Percentiles rank a stretch among this genome's conserved stretches.
These are phyloP conservation scores for Montipora foliosa DNA, from an alignment of 64 coral and sea anemone species.

Conservation along the genomic window DNA sequence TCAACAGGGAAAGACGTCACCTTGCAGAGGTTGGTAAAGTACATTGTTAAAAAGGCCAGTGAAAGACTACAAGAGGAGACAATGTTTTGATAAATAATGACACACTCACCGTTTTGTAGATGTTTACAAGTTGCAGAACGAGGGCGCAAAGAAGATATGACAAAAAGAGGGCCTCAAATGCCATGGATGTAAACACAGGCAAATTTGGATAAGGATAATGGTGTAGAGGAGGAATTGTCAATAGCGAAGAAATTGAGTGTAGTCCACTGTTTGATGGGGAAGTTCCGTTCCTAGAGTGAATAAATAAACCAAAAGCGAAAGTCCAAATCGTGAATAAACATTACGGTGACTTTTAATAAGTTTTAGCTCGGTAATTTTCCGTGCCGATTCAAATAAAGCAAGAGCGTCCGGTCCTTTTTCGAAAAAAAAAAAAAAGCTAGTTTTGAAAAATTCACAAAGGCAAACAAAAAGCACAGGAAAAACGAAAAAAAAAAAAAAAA, in stretches of 20 bases:
- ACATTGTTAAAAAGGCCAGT: no score
- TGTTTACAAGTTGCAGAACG: constrained; percentile 87
- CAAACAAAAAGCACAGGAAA: background rate
- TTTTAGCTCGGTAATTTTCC: no score
- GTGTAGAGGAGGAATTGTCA: constrained; percentile 87
- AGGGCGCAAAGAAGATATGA: constrained; percentile 83
- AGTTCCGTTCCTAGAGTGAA: constrained; percentile 74
- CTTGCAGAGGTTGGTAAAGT: no score
- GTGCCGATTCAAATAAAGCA: no score
- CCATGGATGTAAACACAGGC: constrained; percentile 78
- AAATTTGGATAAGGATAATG: constrained; percentile 79
- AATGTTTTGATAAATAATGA: background rate
- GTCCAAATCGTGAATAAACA: constrained; percentile 11
- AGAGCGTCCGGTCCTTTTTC: no score
- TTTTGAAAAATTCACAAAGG: no score
- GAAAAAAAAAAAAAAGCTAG: no score
- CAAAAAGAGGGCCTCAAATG: constrained; percentile 82
- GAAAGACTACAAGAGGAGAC: no score
- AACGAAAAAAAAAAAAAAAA: background rate
- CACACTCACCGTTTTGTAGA: constrained; percentile 87
- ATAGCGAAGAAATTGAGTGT: constrained; percentile 83
- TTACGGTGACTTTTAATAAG: background rate
- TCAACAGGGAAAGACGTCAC: no score
- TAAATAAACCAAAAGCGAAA: constrained; percentile 27
- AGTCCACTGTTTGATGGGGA: constrained; percentile 55